phyloP scores from a whole-genome alignment of 1,140 invertebrate species.

The Aphaenogaster ashmeadi region DNA sequence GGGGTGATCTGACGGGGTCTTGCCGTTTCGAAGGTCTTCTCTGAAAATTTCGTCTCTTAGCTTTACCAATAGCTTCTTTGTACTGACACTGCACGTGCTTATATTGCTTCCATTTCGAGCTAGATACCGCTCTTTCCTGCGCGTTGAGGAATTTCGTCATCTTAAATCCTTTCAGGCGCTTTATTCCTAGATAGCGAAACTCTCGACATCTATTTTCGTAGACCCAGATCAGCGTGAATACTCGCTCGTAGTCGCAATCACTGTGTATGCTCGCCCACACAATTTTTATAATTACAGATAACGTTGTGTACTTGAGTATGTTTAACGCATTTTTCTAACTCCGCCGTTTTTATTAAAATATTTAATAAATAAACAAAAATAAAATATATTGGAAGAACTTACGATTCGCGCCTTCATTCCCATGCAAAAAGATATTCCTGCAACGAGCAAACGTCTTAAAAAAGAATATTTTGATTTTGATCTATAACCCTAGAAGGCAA shows the following conservation, averaged over 20 bases:
- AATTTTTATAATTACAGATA: background rate
- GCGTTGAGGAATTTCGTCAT: constrained; percentile 32
- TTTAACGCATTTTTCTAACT: background rate
- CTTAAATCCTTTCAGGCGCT: background rate
- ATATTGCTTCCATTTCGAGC: constrained; percentile 12
- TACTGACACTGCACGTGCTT: constrained; percentile 28
- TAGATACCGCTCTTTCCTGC: background rate
- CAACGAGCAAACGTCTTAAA: background rate
- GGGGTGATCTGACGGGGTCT: constrained; percentile 18
- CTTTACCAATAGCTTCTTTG: constrained; percentile 23
- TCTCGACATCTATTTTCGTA: background rate
- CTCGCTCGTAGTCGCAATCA: background rate
- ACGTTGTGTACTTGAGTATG: background rate
- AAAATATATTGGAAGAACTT: background rate
- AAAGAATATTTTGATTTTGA: background rate
- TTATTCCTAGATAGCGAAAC: background rate
- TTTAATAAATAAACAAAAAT: background rate
- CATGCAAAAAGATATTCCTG: background rate
- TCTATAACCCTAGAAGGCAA: background rate
- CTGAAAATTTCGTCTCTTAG: constrained; percentile 50
- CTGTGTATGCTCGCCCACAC: background rate
- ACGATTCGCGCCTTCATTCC: background rate
- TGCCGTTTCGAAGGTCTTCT: background rate
- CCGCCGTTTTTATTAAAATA: background rate
- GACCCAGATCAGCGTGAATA: background rate